Percentiles rank a stretch among this genome's conserved stretches.
Conservation (phyloP, 2,797 vertebrate species). For the Myotis daubentonii region DNA sequence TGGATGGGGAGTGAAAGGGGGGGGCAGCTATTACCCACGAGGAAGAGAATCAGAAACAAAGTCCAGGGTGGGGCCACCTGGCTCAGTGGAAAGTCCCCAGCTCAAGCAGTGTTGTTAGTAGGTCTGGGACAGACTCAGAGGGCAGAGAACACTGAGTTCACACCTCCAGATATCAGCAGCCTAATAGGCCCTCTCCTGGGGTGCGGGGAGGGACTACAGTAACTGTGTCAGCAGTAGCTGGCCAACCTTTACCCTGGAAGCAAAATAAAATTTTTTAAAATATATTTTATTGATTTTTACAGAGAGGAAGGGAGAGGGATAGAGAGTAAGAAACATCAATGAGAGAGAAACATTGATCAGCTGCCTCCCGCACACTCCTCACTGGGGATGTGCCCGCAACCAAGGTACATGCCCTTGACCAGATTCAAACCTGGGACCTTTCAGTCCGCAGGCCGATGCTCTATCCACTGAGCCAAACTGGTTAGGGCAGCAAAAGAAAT, state of each 20-base stretch:
- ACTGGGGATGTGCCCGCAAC: too few species aligned
- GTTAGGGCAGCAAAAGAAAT: not conserved
- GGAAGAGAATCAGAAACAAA: not conserved
- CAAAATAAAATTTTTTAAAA: not conserved
- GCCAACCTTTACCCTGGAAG: slow-evolving; percentile 1
- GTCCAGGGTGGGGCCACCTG: not conserved
- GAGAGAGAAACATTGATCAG: too few species aligned
- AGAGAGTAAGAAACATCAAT: too few species aligned
- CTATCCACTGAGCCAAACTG: too few species aligned
- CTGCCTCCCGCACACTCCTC: too few species aligned
- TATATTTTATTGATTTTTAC: too few species aligned
- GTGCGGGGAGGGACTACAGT: not conserved
- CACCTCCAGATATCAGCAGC: not conserved
- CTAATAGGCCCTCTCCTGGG: not conserved
- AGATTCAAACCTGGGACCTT: too few species aligned
- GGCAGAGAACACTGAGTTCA: not conserved
- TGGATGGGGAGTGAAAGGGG: not conserved
- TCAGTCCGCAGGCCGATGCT: too few species aligned
- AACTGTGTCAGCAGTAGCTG: not conserved
- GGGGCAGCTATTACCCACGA: not conserved
- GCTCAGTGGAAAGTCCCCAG: slow-evolving; percentile 33
- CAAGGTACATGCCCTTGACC: too few species aligned
- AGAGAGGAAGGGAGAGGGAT: too few species aligned
- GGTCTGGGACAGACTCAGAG: not conserved
- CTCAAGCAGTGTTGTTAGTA: not conserved